phyloP scores from a whole-genome alignment of 2,888 invertebrate species.

The Saturnia pavonia region DNA sequence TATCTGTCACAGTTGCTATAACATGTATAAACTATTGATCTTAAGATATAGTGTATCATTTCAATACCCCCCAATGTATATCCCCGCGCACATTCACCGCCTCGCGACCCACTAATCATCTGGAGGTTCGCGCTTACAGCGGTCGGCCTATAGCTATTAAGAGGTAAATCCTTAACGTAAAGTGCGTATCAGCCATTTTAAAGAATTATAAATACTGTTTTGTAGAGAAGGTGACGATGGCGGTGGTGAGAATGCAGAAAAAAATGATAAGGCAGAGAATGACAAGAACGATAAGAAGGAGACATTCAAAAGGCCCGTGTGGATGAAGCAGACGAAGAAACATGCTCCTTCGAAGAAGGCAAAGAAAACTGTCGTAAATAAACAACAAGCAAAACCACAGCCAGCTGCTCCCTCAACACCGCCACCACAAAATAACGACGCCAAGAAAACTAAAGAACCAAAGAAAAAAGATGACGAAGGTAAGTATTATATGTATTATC shows the following conservation, averaged over 20 bases:
- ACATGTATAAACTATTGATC: no score
- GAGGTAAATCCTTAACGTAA: not conserved
- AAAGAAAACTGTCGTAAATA: conserved; percentile 50
- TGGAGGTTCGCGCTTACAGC: no score
- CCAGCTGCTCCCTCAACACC: conserved; percentile 43
- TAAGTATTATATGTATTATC: no score
- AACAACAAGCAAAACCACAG: conserved; percentile 45
- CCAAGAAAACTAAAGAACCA: conserved; percentile 65
- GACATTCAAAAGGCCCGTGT: conserved; percentile 84
- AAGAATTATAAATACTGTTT: conserved; percentile 15
- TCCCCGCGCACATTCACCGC: no score
- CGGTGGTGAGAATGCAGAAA: conserved; percentile 67
- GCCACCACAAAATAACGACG: conserved; percentile 45
- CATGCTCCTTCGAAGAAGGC: conserved; percentile 52
- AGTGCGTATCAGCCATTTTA: conserved; percentile 20
- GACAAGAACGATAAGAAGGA: conserved; percentile 76
- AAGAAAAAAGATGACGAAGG: conserved; percentile 66
- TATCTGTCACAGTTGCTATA: no score
- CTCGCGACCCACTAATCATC: no score
- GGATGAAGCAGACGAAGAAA: conserved; percentile 60
- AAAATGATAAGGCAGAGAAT: conserved; percentile 63
- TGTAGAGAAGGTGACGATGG: conserved; percentile 81
- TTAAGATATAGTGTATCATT: no score
- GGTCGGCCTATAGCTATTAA: no score
- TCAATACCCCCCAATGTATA: no score